A percentile compares a stretch with the other conserved stretches of the same genome.
These are phyloP conservation scores for Cephus spinipes DNA, from an alignment of 2,888 invertebrate genomes.

Conservation along the genomic window DNA sequence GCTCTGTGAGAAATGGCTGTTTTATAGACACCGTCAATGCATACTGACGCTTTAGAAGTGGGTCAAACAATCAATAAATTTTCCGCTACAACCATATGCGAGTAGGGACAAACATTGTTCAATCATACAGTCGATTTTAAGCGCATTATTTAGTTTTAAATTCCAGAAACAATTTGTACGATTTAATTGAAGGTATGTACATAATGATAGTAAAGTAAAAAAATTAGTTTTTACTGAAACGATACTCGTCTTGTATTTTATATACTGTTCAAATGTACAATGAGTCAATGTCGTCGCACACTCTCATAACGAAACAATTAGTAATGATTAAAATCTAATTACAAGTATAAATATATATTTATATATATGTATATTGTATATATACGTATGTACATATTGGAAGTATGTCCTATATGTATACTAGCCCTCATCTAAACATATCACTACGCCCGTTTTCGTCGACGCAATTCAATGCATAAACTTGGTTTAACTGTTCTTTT, in stretches of 20 bases:
- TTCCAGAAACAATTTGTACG: background rate
- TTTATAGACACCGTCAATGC: constrained; percentile 8
- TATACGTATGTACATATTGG: constrained; percentile 9
- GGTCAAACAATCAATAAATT: constrained; percentile 28
- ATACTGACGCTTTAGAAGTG: constrained; percentile 24
- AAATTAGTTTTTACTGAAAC: constrained; percentile 1
- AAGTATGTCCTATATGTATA: background rate
- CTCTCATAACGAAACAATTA: background rate
- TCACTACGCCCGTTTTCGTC: background rate
- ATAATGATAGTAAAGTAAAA: background rate
- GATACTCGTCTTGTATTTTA: constrained; percentile 15
- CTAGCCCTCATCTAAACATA: background rate
- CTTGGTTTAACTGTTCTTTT: too few relatives aligned
- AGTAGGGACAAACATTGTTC: constrained; percentile 12
- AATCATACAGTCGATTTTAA: background rate
- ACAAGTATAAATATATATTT: constrained; percentile 15
- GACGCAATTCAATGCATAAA: too few relatives aligned
- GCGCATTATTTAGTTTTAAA: constrained; percentile 5
- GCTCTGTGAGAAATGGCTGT: constrained; percentile 15
- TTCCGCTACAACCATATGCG: constrained; percentile 20
- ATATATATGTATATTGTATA: constrained; percentile 2
- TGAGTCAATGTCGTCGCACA: constrained; percentile 18
- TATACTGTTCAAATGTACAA: constrained; percentile 15
- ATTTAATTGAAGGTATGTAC: background rate
- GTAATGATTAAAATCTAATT: constrained; percentile 9